A percentile compares a stretch with the other conserved stretches of the same genome.
Conservation (phyloP, 2,113 vertebrate genomes). For the Mesocricetus auratus region DNA sequence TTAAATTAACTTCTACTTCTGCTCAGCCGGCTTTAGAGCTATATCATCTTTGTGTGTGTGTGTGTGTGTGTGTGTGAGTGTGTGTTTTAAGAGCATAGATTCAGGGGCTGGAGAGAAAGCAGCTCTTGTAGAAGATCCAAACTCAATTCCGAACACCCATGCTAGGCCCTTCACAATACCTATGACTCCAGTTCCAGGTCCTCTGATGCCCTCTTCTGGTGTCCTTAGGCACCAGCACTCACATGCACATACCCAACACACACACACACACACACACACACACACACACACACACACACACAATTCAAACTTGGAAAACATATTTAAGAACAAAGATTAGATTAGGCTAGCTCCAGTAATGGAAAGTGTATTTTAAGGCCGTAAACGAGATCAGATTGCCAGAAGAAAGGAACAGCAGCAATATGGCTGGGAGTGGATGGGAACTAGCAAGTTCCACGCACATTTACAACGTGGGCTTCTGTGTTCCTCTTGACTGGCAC, state of each 20-base stretch:
- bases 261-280: neutral
- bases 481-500: neutral
- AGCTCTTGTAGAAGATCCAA: too few species aligned
- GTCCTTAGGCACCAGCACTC: neutral
- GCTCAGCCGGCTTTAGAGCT: neutral
- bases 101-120: neutral
- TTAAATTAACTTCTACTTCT: conserved; percentile 37
- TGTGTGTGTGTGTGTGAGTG: conserved; percentile 15
- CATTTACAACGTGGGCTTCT: neutral
- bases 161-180: neutral
- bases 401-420: conserved; percentile 36
- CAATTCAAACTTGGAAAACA: neutral
- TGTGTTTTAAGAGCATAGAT: neutral
- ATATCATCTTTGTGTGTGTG: neutral
- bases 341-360: conserved; percentile 10
- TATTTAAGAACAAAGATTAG: conserved; percentile 8
- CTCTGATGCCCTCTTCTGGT: neutral
- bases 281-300: neutral
- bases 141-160: neutral
- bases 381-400: neutral
- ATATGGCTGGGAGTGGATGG: neutral
- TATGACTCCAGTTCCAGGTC: neutral
- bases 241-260: neutral
- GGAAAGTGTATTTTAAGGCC: conserved; percentile 17
- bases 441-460: neutral